Evolutionary conservation across 2,113 vertebrate species (phyloP).

Genomic region (Antechinus flavipes): DNA sequence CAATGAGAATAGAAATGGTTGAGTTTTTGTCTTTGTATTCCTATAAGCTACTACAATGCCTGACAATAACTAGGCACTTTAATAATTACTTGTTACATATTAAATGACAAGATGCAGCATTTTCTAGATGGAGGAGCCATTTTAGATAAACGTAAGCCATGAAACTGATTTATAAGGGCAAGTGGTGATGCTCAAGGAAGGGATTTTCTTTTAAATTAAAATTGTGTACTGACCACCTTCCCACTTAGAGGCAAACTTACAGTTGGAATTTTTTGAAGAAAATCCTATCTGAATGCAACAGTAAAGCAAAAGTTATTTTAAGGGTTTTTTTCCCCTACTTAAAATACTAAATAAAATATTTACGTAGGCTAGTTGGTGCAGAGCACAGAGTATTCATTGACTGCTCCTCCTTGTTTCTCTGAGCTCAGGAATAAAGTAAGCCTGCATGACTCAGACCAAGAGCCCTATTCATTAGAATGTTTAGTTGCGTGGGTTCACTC

Average conservation of each 20-base stretch:
- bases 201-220: background rate
- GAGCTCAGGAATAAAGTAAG: conserved; percentile 62
- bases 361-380: conserved; percentile 71
- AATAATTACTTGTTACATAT: background rate
- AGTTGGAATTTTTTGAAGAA: conserved; percentile 73
- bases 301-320: conserved; percentile 77
- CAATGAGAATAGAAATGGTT: background rate
- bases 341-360: conserved; percentile 82
- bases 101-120: background rate
- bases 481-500: conserved; percentile 62
- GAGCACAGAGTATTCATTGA: conserved; percentile 74
- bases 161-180: background rate
- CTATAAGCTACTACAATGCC: background rate
- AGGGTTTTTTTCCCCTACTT: conserved; percentile 80
- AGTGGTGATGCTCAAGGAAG: conserved; percentile 24
- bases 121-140: background rate
- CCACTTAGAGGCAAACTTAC: conserved; percentile 74
- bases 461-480: conserved; percentile 54
- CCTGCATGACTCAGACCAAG: conserved; percentile 64
- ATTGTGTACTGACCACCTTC: conserved; percentile 65
- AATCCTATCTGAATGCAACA: conserved; percentile 76
- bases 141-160: conserved; percentile 21
- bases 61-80: background rate
- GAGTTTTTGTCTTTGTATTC: background rate
- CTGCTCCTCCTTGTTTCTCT: conserved; percentile 67